Conservation (phyloP, 2,797 vertebrate genomes). For the Eurystomus glaucurus region DNA sequence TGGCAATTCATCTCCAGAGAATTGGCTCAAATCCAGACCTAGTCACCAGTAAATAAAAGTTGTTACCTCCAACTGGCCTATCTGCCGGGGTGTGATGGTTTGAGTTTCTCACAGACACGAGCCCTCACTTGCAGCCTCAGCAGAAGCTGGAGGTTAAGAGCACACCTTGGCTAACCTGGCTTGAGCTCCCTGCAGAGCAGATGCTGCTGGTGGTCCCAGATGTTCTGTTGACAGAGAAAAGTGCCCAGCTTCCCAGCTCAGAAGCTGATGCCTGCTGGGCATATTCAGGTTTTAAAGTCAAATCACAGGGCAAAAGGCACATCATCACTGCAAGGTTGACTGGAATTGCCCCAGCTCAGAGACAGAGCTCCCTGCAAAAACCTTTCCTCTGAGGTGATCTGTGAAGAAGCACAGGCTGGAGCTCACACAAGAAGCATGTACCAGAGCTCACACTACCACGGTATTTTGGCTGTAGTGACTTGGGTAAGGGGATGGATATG, state of each 20-base stretch:
- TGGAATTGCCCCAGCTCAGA: not conserved
- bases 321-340: not conserved
- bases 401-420: not conserved
- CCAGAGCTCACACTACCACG: not conserved
- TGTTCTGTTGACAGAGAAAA: not conserved
- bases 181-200: not conserved
- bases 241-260: not conserved
- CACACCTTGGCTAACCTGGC: not conserved
- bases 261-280: not conserved
- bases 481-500: accelerated
- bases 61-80: not conserved
- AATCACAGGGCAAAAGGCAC: not conserved
- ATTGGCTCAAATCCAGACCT: not conserved
- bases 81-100: not conserved
- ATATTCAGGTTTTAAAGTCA: constrained; percentile 6
- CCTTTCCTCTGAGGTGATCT: not conserved
- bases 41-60: not conserved
- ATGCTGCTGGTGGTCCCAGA: not conserved
- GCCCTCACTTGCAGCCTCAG: not conserved
- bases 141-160: not conserved
- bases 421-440: not conserved
- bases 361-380: not conserved
- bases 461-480: not conserved
- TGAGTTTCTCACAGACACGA: not conserved
- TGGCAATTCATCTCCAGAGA: not conserved